phyloP scores from a whole-genome alignment of 2,113 vertebrate species.

The Notarius lentiginosus region DNA sequence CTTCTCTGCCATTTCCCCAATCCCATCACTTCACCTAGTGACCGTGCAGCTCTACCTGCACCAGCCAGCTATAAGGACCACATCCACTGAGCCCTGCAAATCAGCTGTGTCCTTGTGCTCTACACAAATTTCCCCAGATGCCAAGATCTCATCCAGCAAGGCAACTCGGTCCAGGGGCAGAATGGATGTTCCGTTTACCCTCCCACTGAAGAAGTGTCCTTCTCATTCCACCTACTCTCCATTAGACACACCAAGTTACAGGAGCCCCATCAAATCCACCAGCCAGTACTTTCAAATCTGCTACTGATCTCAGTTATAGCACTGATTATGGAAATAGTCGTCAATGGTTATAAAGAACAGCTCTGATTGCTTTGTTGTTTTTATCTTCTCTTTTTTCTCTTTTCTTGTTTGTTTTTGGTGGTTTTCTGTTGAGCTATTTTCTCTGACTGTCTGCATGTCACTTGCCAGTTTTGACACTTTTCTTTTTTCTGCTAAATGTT shows the following conservation, averaged over 20 bases:
- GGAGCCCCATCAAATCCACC: slow-evolving; percentile 76
- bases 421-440: slow-evolving; percentile 30
- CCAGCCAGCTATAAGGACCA: slow-evolving; percentile 67
- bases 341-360: slow-evolving; percentile 3
- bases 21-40: slow-evolving; percentile 70
- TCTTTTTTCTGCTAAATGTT: slow-evolving; percentile 10
- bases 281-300: slow-evolving; percentile 80
- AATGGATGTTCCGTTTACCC: slow-evolving; percentile 68
- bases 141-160: slow-evolving; percentile 62
- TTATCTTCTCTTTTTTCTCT: slow-evolving; percentile 41
- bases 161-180: slow-evolving; percentile 59
- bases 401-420: slow-evolving; percentile 31
- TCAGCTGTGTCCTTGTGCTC: slow-evolving; percentile 61
- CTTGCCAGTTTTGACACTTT: slow-evolving; percentile 13
- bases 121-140: slow-evolving; percentile 63
- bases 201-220: slow-evolving; percentile 71
- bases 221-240: slow-evolving; percentile 68
- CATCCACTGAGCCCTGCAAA: slow-evolving; percentile 63
- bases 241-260: slow-evolving; percentile 76
- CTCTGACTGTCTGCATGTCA: slow-evolving; percentile 35
- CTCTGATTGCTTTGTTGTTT: neutral
- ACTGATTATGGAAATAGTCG: slow-evolving; percentile 7
- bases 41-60: slow-evolving; percentile 77
- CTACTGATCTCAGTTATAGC: slow-evolving; percentile 58
- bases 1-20: slow-evolving; percentile 63